Evolutionary conservation across 1,140 invertebrate genomes (phyloP), one percentile per base, ranked within the genome.

Genomic region (Drosophila punjabiensis): DNA sequence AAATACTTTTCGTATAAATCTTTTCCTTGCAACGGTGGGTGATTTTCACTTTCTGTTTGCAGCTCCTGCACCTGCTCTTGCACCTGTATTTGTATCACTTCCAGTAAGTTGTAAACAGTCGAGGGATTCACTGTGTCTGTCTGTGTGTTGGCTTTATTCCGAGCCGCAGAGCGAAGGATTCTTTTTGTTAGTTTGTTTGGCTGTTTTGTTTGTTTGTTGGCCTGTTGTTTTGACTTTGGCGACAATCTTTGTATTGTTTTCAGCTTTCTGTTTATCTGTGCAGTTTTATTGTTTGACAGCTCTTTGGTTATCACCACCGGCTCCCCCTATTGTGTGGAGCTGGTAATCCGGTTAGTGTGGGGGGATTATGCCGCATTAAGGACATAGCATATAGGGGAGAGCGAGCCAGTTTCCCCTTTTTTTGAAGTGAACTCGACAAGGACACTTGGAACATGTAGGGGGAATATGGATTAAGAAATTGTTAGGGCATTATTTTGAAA

Each of bases 261-360:
- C 18, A 45, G 37, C 41, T 67, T 67, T 66, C 30, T 56, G 45
- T 37, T 76, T 69, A 74, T 70, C 66, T 77, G 50, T 62, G 56
- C 64, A 64, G 64, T 82, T 83, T 82, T 87, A 68, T 82, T 68
- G 63, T 70, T 80, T 68, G 56, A 45, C 58, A 55, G 63, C 68
- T 79, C 64, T 50, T 66, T 30, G 68, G 58, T 56, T 74, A 52
- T 39, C 39, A 41, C 48, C 58, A 56, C 56, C 33, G 13, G 41
- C 11, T 47, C 41, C 50, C 66, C 55, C 30, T 35, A 71, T 63
- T 71, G 48, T 43, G 35, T 28, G 52, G 16, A 66, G 66, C 52
- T 73, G 39, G 47, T 84, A 85, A 89, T 84, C 66, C 75, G 56
- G 69, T 76, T 81, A 70, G 52, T 71, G 65, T 59, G 66, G 52